These are phyloP conservation scores for Periophthalmodon schlosseri DNA, from an alignment of 2,113 vertebrate genomes.

Conservation along the genomic window DNA sequence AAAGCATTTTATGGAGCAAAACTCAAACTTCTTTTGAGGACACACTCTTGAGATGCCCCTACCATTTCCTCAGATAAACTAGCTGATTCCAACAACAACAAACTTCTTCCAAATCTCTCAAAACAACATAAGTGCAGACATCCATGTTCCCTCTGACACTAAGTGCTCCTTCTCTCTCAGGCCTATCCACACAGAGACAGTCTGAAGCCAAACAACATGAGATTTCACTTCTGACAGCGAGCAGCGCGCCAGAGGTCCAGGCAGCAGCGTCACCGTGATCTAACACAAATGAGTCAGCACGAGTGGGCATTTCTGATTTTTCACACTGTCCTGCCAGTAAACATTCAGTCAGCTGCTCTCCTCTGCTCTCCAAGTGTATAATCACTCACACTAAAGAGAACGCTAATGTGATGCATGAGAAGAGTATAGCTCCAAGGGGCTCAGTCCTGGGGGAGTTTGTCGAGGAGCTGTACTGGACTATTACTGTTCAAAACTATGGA, in stretches of 20 bases:
- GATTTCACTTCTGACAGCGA: slow-evolving; percentile 46
- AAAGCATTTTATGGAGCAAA: too few relatives aligned
- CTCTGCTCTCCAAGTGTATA: slow-evolving; percentile 45
- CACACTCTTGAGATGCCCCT: background rate
- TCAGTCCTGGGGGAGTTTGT: slow-evolving; percentile 31
- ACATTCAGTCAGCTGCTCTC: slow-evolving; percentile 41
- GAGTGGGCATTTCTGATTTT: slow-evolving; percentile 56
- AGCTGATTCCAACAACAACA: slow-evolving; percentile 1
- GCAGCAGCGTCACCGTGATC: slow-evolving; percentile 43
- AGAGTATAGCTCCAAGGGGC: slow-evolving; percentile 56
- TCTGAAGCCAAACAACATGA: slow-evolving; percentile 40
- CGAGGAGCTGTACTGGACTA: slow-evolving; percentile 13
- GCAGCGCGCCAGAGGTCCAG: slow-evolving; percentile 49
- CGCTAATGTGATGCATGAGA: slow-evolving; percentile 62
- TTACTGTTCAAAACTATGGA: background rate
- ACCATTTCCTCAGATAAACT: background rate
- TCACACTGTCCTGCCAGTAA: slow-evolving; percentile 53
- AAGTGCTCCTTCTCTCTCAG: slow-evolving; percentile 3
- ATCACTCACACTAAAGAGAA: slow-evolving; percentile 66
- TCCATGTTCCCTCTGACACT: background rate
- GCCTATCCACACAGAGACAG: slow-evolving; percentile 5
- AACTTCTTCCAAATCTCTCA: slow-evolving; percentile 14
- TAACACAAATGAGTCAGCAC: slow-evolving; percentile 58
- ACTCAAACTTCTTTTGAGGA: background rate
- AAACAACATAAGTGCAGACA: slow-evolving; percentile 22